Conservation (phyloP, 2,797 vertebrate genomes). For the Gadopsis bispinosus region DNA sequence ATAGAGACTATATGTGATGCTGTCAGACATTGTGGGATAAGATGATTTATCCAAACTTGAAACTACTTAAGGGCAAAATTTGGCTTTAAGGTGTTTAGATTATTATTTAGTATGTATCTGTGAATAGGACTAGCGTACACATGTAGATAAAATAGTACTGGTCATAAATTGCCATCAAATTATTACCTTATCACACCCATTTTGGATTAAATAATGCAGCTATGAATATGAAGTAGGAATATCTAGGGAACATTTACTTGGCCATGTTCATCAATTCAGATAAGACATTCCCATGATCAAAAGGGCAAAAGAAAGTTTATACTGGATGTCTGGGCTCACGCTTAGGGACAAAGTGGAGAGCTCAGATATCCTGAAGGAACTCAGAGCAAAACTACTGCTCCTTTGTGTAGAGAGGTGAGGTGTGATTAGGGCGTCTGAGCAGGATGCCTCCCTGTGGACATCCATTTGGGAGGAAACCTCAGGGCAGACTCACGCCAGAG, state of each 20-base stretch:
- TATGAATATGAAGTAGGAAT: not conserved
- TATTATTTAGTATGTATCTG: not conserved
- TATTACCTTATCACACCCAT: not conserved
- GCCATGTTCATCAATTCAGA: not conserved
- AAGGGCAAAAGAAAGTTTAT: not conserved
- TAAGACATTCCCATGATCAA: slow-evolving; percentile 11
- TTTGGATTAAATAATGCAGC: not conserved
- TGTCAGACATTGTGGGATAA: slow-evolving; percentile 11
- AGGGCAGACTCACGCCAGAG: slow-evolving; percentile 9
- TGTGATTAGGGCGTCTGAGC: slow-evolving; percentile 20
- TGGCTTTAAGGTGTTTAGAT: not conserved
- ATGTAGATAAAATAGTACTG: not conserved
- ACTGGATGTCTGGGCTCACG: not conserved
- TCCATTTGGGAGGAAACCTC: slow-evolving; percentile 30
- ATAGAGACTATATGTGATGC: slow-evolving; percentile 12
- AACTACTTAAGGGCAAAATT: not conserved
- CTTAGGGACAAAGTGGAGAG: not conserved
- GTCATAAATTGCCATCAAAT: not conserved
- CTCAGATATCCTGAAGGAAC: not conserved
- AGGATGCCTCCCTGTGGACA: slow-evolving; percentile 2
- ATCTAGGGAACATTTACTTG: not conserved
- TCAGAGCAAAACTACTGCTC: slow-evolving; percentile 1
- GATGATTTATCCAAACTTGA: not conserved
- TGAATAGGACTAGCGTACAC: not conserved
- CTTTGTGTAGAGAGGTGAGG: not conserved